Conservation (phyloP, 2,797 vertebrate species). For the Ctenopoma multispine region DNA sequence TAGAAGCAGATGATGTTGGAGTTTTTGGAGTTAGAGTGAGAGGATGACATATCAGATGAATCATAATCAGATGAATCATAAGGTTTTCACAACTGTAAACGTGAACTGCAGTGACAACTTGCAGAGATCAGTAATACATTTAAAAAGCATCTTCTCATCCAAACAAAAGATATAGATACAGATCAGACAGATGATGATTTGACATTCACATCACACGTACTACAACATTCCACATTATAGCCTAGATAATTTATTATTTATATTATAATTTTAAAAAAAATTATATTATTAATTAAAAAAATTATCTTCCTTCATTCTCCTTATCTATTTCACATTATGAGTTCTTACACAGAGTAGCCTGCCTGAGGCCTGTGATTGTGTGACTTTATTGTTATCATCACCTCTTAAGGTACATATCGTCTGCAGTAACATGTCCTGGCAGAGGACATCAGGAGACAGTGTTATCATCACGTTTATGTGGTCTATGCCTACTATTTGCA, state of each 20-base stretch:
- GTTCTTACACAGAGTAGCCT: constrained; percentile 7
- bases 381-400: constrained; percentile 29
- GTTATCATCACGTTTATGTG: constrained; percentile 11
- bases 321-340: constrained; percentile 13
- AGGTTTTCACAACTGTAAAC: constrained; percentile 24
- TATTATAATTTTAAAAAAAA: no score
- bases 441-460: constrained; percentile 25
- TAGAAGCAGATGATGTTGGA: constrained; percentile 5
- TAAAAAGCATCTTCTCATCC: constrained; percentile 6
- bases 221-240: not conserved
- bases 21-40: constrained; percentile 10
- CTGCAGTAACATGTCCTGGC: constrained; percentile 38
- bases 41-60: constrained; percentile 5
- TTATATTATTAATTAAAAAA: not conserved
- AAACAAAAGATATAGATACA: not conserved
- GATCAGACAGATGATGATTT: constrained; percentile 10
- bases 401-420: constrained; percentile 33
- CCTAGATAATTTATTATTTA: not conserved
- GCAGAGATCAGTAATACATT: not conserved
- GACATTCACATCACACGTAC: constrained; percentile 6
- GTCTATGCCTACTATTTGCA: not conserved
- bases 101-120: constrained; percentile 14
- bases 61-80: constrained; percentile 41
- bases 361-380: constrained; percentile 37
- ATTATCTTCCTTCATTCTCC: not conserved